Conservation (phyloP, 2,797 vertebrate species). For the Sarcophilus harrisii region DNA sequence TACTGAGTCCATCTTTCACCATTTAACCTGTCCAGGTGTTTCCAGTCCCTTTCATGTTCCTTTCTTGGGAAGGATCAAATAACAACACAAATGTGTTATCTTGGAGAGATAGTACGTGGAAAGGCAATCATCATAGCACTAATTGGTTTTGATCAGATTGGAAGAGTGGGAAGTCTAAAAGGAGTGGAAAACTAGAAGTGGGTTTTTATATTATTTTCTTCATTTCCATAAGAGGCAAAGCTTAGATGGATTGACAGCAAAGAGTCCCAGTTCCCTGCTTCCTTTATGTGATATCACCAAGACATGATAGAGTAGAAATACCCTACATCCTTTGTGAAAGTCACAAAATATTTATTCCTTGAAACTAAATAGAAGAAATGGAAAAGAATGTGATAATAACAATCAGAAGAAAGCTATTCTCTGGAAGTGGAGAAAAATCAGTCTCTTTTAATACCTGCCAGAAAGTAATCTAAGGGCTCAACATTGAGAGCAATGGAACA, state of each 20-base stretch:
- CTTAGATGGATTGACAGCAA: not conserved
- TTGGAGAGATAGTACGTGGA: not conserved
- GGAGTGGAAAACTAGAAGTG: not conserved
- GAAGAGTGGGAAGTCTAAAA: not conserved
- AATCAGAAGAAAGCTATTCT: not conserved
- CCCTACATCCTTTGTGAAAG: not conserved
- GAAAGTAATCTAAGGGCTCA: not conserved
- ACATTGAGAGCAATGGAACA: not conserved
- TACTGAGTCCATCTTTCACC: not conserved
- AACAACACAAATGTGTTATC: not conserved
- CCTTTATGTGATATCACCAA: not conserved
- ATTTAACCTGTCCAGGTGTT: not conserved
- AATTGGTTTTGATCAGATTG: not conserved
- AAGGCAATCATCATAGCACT: not conserved
- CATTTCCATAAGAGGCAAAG: not conserved
- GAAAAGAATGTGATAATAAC: not conserved
- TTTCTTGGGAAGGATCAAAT: not conserved
- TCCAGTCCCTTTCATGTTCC: not conserved
- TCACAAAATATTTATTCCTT: not conserved
- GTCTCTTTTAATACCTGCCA: slow-evolving; percentile 30
- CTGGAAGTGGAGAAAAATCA: not conserved
- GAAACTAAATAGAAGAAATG: not conserved
- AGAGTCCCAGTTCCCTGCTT: not conserved
- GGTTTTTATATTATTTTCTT: not conserved
- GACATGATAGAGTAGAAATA: not conserved